phyloP scores from a whole-genome alignment of 37 sponge, comb jelly and placozoan genomes.

The Halisarca cf. caerulea region DNA sequence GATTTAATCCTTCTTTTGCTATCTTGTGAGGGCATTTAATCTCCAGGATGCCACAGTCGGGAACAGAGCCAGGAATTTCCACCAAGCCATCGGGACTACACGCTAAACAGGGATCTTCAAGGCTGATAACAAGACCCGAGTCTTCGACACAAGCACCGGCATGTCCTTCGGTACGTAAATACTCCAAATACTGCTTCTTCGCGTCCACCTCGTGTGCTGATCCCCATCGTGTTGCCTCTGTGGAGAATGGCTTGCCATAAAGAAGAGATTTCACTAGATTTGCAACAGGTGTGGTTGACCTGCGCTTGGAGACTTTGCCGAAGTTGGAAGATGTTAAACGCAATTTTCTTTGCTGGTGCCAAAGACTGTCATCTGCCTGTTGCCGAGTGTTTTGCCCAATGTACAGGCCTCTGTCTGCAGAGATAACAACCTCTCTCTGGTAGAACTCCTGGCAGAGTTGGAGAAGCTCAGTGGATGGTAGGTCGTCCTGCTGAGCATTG shows the following conservation, averaged over 20 bases:
- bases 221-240: background rate
- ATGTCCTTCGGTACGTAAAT: background rate
- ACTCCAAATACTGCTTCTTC: background rate
- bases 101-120: background rate
- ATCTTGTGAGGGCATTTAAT: too few species aligned
- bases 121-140: background rate
- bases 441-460: constrained; percentile 12
- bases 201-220: constrained; percentile 2
- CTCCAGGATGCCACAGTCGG: background rate
- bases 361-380: background rate
- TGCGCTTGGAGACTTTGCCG: constrained; percentile 30
- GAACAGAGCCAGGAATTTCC: background rate
- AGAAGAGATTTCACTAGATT: constrained; percentile 4
- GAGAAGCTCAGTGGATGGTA: background rate
- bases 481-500: background rate
- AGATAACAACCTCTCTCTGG: background rate
- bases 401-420: background rate
- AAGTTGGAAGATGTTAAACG: constrained; percentile 27
- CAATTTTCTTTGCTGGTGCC: background rate
- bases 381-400: background rate
- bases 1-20: background rate
- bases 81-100: background rate
- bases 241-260: background rate
- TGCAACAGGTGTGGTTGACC: constrained; percentile 28
- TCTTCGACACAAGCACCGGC: background rate